Conservation (phyloP, 2,113 vertebrate species). For the Colinus virginianus region DNA sequence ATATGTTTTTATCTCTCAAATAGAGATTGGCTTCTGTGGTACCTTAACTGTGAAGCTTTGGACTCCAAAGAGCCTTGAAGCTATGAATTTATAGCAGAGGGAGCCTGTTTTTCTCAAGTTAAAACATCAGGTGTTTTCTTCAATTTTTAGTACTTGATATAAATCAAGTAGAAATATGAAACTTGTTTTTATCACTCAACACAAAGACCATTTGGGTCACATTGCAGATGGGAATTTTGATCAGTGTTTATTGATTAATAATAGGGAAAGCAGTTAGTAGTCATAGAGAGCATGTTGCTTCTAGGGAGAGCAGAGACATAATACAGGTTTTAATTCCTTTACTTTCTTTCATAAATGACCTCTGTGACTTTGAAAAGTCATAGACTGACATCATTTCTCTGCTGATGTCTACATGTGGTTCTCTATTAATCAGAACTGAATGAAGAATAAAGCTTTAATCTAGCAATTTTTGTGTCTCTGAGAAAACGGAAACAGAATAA, state of each 20-base stretch:
- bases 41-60: background rate
- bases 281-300: background rate
- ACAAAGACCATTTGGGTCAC: background rate
- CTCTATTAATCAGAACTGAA: background rate
- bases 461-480: background rate
- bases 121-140: constrained; percentile 6
- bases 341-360: background rate
- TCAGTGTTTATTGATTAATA: background rate
- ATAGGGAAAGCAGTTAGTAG: background rate
- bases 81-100: background rate
- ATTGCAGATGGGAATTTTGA: background rate
- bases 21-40: constrained; percentile 29
- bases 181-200: background rate
- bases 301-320: background rate
- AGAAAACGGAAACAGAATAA: background rate
- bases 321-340: background rate
- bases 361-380: background rate
- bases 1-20: constrained; percentile 46
- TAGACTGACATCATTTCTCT: background rate
- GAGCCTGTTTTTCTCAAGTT: background rate
- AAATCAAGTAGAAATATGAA: background rate
- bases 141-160: background rate
- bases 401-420: background rate
- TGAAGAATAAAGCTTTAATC: background rate
- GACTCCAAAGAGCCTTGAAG: background rate